Conservation (phyloP, 2,888 invertebrate species). For the Meganola albula region DNA sequence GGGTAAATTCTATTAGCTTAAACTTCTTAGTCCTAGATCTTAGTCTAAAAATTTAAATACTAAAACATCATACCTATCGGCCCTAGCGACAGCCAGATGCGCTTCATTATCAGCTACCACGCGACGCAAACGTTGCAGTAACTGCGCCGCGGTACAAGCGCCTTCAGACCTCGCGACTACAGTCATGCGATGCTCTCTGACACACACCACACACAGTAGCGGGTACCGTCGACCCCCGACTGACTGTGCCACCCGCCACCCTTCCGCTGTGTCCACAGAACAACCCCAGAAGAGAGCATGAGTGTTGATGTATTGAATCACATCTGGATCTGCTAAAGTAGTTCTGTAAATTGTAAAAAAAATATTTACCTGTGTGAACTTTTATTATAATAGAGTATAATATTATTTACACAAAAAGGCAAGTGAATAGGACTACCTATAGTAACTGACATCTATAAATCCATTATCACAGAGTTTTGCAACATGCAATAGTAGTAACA, state of each 20-base stretch:
- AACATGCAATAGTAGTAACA: no score
- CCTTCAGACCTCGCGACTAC: slow-evolving; percentile 95
- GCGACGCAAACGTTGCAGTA: slow-evolving; percentile 84
- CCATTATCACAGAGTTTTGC: no score
- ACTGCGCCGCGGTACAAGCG: slow-evolving; percentile 82
- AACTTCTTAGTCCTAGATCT: no score
- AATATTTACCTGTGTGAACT: no score
- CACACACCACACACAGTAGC: slow-evolving; percentile 91
- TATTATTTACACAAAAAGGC: no score
- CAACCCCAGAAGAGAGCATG: slow-evolving; percentile 97
- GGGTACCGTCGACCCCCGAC: slow-evolving; percentile 89
- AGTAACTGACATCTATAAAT: no score
- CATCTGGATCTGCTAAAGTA: slow-evolving; percentile 83
- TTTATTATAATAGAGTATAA: no score
- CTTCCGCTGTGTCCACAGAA: slow-evolving; percentile 91
- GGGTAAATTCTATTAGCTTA: no score
- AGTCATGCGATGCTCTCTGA: slow-evolving; percentile 95
- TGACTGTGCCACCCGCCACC: slow-evolving; percentile 93
- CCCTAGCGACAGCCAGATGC: slow-evolving; percentile 89
- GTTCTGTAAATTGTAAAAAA: slow-evolving; percentile 64
- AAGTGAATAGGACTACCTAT: no score
- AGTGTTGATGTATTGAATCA: slow-evolving; percentile 88
- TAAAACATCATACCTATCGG: slow-evolving; percentile 81
- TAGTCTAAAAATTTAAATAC: no score
- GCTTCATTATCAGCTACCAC: slow-evolving; percentile 92